These are phyloP conservation scores for Hyperoplus lanceolatus DNA, from an alignment of 2,797 vertebrate species.

Conservation along the genomic window DNA sequence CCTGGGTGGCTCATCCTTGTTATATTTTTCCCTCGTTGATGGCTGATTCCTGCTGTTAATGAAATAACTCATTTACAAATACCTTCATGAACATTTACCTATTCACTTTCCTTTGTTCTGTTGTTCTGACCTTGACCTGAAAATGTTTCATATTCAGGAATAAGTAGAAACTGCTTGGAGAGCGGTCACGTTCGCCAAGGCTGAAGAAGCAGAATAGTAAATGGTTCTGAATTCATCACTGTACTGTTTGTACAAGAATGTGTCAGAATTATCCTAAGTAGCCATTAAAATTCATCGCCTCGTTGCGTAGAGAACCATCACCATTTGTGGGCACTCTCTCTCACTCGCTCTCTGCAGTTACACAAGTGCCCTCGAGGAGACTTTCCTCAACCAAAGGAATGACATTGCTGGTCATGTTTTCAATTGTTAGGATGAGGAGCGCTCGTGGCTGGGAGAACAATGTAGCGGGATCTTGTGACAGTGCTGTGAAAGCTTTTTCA, in stretches of 20 bases:
- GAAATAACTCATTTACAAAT: slow-evolving; percentile 12
- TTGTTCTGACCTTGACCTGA: slow-evolving; percentile 6
- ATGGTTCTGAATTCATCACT: neutral
- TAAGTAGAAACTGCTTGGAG: neutral
- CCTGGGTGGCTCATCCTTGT: neutral
- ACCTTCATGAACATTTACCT: neutral
- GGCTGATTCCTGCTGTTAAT: neutral
- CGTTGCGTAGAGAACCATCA: neutral
- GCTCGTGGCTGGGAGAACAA: neutral
- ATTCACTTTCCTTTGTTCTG: neutral
- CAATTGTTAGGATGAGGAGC: neutral
- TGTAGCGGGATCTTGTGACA: neutral
- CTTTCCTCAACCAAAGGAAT: neutral
- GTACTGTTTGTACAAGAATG: neutral
- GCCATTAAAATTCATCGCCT: neutral
- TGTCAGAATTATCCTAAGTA: slow-evolving; percentile 2
- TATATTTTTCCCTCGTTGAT: neutral
- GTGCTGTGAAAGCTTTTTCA: neutral
- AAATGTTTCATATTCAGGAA: slow-evolving; percentile 1
- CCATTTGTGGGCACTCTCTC: neutral
- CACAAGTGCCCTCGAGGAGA: neutral
- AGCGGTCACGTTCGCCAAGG: neutral
- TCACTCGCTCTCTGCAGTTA: neutral
- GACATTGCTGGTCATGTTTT: neutral
- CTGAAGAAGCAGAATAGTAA: neutral